Conservation (phyloP, 2,888 invertebrate species). For the Aleiodes alternator region DNA sequence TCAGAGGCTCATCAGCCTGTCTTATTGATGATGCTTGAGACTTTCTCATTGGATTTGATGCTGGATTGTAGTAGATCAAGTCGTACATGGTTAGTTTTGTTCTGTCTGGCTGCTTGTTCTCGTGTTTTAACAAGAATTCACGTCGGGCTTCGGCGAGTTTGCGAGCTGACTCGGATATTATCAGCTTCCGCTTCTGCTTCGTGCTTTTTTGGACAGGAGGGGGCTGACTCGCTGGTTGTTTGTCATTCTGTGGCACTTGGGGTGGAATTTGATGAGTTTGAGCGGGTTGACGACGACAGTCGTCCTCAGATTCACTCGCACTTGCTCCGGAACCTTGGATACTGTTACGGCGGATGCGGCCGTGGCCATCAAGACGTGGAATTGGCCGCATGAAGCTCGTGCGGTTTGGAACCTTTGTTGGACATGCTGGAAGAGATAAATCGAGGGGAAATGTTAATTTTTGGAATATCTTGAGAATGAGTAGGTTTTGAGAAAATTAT, state of each 20-base stretch:
- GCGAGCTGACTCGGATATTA: constrained; percentile 76
- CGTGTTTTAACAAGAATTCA: constrained; percentile 77
- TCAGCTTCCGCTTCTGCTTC: constrained; percentile 64
- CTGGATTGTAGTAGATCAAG: constrained; percentile 93
- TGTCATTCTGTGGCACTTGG: not conserved
- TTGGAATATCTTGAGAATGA: not conserved
- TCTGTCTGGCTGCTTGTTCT: constrained; percentile 79
- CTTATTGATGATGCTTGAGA: constrained; percentile 54
- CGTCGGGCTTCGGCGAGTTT: constrained; percentile 78
- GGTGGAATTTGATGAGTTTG: constrained; percentile 72
- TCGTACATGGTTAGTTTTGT: constrained; percentile 91
- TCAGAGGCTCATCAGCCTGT: not conserved
- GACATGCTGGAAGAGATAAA: constrained; percentile 66
- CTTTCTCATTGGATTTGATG: constrained; percentile 82
- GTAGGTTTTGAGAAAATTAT: not conserved
- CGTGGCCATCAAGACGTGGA: constrained; percentile 79
- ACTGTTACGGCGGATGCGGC: constrained; percentile 80
- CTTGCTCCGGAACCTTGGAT: constrained; percentile 76
- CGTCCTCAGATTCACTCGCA: constrained; percentile 83
- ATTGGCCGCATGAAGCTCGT: constrained; percentile 81
- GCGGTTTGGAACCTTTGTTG: constrained; percentile 79
- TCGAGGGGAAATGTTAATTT: too few relatives aligned
- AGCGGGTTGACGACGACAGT: constrained; percentile 65
- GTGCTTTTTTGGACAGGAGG: constrained; percentile 46
- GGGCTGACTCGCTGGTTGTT: not conserved